Base-by-base conservation (phyloP, 2,888 invertebrate genomes). In the Parelbella ahira region DNA sequence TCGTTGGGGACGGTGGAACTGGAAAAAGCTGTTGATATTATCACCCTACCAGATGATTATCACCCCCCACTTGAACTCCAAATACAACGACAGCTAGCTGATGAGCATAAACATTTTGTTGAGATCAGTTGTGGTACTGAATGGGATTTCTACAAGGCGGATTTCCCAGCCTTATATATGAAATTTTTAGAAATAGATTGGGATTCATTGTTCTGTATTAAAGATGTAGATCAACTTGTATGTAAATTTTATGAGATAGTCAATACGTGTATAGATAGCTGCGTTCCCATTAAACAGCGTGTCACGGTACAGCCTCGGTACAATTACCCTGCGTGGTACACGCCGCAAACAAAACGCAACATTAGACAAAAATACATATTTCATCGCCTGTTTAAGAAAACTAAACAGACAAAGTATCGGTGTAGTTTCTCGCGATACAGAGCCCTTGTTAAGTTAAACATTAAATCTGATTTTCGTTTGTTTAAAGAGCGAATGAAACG, bases 361-460 rank as follows among this genome's bases (percentile, higher is more conserved):
- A 25, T 25, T 3, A 11, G 5, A 25, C 15, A 15, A 15, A 15
- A 15, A 2, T 15, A 4, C 4, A 15, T 15, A 15, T 4, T n/a
- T n/a, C 15, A 3, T 25, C 2, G 25, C 3, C 6, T 25, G 11
- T 11, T 25, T 25, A 25, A 25, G 5, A 25, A 25, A 25, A 11
- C 11, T 3, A 25, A 25, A n/a, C n/a, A 2, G 2, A 3, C 20
- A 4, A 5, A 15, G 8, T 25, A 25, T 6, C 4, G 25, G 2
- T 11, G 10, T 11, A 10, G 5, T n/a, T 32, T 32, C 11, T 23
- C 13, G 5, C 7, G 6, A 8, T 23, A 21, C 9, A 23, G 34
- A 6, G 23, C 34, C 2, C 13, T 34, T 34, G 34, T 9, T 7
- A 34, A 34, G 13, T 15, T 34, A 9, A 23, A 15, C 11, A 34